A percentile compares a stretch with the other conserved stretches of the same genome.
phyloP scores from a whole-genome alignment of 2,888 invertebrate genomes.

The Trachelus troglodyta region DNA sequence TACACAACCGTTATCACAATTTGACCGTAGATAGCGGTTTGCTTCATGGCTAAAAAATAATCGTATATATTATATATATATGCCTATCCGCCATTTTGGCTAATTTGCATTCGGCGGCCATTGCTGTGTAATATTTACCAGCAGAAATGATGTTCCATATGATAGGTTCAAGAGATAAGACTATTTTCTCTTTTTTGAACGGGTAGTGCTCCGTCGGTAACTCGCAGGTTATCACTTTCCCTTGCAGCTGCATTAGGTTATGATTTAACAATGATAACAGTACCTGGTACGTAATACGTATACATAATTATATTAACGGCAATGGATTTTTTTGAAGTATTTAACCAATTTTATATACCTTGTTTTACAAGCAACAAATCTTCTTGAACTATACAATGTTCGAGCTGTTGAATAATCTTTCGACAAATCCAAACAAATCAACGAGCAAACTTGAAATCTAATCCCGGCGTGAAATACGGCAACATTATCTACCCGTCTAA shows the following conservation, averaged over 20 bases:
- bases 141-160: not conserved
- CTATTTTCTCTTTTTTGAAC: not conserved
- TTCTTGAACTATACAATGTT: slow-evolving; percentile 12
- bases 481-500: slow-evolving; percentile 9
- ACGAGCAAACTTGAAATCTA: slow-evolving; percentile 20
- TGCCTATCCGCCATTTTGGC: not conserved
- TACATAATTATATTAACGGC: too few relatives aligned
- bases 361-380: slow-evolving; percentile 19
- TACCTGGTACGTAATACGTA: not conserved
- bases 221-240: not conserved
- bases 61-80: too few relatives aligned
- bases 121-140: not conserved
- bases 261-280: not conserved
- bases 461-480: slow-evolving; percentile 23
- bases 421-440: slow-evolving; percentile 22
- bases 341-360: slow-evolving; percentile 8
- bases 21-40: not conserved
- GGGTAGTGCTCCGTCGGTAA: not conserved
- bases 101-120: not conserved
- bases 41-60: not conserved
- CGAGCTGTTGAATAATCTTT: slow-evolving; percentile 15
- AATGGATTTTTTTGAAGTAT: not conserved
- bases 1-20: slow-evolving; percentile 28
- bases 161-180: not conserved
- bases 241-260: not conserved